phyloP scores from a whole-genome alignment of 2,888 invertebrate genomes.

The Mantis religiosa region DNA sequence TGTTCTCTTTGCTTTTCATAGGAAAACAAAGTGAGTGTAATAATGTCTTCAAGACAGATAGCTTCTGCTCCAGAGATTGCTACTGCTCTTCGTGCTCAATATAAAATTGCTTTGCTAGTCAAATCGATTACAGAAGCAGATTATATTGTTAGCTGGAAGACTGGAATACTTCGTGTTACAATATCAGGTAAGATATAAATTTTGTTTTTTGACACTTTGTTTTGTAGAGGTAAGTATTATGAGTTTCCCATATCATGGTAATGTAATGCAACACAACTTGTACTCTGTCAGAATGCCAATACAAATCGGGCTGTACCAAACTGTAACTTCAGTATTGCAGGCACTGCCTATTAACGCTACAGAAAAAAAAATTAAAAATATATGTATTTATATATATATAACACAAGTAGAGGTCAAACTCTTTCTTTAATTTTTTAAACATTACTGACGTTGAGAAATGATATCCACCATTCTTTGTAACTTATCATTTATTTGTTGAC shows the following conservation, averaged over 20 bases:
- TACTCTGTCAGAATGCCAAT: no score
- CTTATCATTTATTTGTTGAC: no score
- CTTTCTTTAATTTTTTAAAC: no score
- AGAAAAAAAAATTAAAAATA: no score
- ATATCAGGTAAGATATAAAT: not conserved
- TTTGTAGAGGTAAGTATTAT: not conserved
- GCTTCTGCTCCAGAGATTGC: constrained; percentile 6
- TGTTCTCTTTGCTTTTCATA: not conserved
- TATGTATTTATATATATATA: no score
- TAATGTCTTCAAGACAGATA: constrained; percentile 3
- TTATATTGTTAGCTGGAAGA: not conserved
- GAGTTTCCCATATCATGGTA: not conserved
- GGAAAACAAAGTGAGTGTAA: not conserved
- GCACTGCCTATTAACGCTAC: no score
- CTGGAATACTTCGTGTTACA: constrained; percentile 3
- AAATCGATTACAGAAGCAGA: not conserved
- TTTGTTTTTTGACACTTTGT: not conserved
- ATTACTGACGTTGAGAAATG: no score
- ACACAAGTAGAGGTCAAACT: no score
- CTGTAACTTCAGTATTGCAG: no score
- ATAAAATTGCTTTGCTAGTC: not conserved
- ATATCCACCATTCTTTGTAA: no score
- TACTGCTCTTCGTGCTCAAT: not conserved
- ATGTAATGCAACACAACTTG: no score
- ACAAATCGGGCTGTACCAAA: no score